phyloP scores from a whole-genome alignment of 2,888 invertebrate species.

The Drosophila setosimentum region DNA sequence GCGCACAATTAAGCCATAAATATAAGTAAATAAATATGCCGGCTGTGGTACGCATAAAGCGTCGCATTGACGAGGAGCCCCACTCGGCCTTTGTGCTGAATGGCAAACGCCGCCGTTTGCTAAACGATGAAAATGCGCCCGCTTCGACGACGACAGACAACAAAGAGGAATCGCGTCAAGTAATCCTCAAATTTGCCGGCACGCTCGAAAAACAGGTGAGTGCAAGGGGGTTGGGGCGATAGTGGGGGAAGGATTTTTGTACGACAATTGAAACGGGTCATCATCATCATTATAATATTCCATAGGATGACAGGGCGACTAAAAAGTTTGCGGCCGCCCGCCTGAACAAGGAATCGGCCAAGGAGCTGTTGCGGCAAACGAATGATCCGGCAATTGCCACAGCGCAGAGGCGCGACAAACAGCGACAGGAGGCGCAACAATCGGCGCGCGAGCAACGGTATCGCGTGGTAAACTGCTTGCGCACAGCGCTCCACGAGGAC shows the following conservation, averaged over 20 bases:
- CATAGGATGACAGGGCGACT: slow-evolving; percentile 85
- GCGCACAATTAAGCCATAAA: slow-evolving; percentile 9
- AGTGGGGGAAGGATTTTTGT: neutral
- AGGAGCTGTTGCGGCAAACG: slow-evolving; percentile 85
- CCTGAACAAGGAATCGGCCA: slow-evolving; percentile 85
- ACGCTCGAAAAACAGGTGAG: slow-evolving; percentile 89
- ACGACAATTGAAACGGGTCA: neutral
- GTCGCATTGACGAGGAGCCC: slow-evolving; percentile 90
- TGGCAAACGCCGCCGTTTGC: slow-evolving; percentile 89
- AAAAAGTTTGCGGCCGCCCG: slow-evolving; percentile 85
- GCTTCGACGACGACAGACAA: slow-evolving; percentile 34
- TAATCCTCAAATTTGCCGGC: slow-evolving; percentile 90
- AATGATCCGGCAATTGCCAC: slow-evolving; percentile 82
- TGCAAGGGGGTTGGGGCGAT: neutral
- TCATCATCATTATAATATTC: neutral
- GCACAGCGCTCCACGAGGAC: slow-evolving; percentile 83
- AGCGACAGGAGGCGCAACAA: slow-evolving; percentile 85
- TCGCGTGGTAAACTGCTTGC: slow-evolving; percentile 87
- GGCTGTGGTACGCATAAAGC: slow-evolving; percentile 90
- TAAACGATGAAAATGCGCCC: slow-evolving; percentile 72
- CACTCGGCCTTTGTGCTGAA: slow-evolving; percentile 89
- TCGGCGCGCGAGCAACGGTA: slow-evolving; percentile 86
- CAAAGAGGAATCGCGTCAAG: slow-evolving; percentile 86
- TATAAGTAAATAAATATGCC: slow-evolving; percentile 81
- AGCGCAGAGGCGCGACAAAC: slow-evolving; percentile 85